Evolutionary conservation across 92 coral and sea anemone species (phyloP).

Genomic region (Parazoanthus darwini): DNA sequence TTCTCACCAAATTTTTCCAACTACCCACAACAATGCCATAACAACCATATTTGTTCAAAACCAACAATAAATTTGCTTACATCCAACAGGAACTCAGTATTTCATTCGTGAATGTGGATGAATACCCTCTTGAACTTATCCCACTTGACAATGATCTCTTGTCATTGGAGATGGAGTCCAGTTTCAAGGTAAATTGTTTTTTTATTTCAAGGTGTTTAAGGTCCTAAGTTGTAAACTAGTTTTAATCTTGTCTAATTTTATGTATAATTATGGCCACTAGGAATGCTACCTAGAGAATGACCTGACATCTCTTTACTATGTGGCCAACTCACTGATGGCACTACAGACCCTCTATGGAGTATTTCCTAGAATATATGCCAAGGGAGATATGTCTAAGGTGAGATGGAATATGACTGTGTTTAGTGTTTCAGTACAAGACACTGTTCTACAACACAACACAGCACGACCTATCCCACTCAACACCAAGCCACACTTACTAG

Average conservation of each 20-base stretch:
- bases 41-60: background rate
- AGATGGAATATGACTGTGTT: background rate
- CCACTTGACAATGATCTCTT: constrained; percentile 94
- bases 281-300: constrained; percentile 96
- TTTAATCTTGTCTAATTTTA: background rate
- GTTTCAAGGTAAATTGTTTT: constrained; percentile 74
- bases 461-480: too few species aligned
- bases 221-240: background rate
- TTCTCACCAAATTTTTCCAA: background rate
- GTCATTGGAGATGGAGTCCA: constrained; percentile 94
- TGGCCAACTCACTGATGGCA: constrained; percentile 97
- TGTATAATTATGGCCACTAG: constrained; percentile 33
- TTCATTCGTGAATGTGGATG: constrained; percentile 80
- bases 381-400: constrained; percentile 99
- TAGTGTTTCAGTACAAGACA: too few species aligned
- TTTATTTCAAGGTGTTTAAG: background rate
- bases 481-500: too few species aligned
- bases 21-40: background rate
- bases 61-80: background rate
- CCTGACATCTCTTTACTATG: constrained; percentile 87
- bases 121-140: constrained; percentile 92
- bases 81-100: constrained; percentile 71
- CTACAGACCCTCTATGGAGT: constrained; percentile 91
- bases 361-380: constrained; percentile 90
- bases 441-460: too few species aligned